Base-by-base conservation (phyloP, 2,888 invertebrate species). In the Dryobota labecula region DNA sequence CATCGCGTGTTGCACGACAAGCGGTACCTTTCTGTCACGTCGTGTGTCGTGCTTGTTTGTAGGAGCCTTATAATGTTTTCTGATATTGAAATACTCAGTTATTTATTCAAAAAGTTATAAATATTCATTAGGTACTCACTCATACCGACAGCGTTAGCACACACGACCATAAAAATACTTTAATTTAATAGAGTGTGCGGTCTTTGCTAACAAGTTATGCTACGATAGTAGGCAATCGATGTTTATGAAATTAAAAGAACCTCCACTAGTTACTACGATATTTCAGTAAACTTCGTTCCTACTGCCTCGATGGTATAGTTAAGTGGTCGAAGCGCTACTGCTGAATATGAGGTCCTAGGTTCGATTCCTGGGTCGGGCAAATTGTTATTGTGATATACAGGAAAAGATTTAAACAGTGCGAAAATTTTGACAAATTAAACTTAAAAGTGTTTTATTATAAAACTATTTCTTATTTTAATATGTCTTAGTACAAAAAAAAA, bases 151-250 rank as follows among this genome's bases (percentile, higher is more conserved):
- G 9, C 45, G 36, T 51, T 51, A 13, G 51, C 47, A 67, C 30
- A 51, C 45, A 45, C 20, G 41, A 18, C 9, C 24, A 47, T 63
- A 54, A 62, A 71, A 65, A 60, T 27, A 38, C 43, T 38, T 66
- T 72, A 71, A 79, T 79, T 77, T 49, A 73, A 27, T 79, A 79
- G 66, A 79, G 77, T 77, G 66, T 33, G 45, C 51, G 9, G 33
- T 54, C n/a, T 60, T 47, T 43, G 41, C 45, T 62, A 72, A 78
- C 49, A 53, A 71, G 61, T 27, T 78, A 61, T 30, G 41, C 30
- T 15, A 30, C 24, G 45, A 58, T 66, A 53, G 0, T 41, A n/a
- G n/a, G n/a, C n/a, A n/a, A 63, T 36, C 47, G 11, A 62, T 73
- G 20, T 57, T 64, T 72, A 20, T 54, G 53, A 54, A 73, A 73